These are phyloP conservation scores for Eulemur mongoz DNA, from an alignment of 2,797 vertebrate species.

Conservation along the genomic window DNA sequence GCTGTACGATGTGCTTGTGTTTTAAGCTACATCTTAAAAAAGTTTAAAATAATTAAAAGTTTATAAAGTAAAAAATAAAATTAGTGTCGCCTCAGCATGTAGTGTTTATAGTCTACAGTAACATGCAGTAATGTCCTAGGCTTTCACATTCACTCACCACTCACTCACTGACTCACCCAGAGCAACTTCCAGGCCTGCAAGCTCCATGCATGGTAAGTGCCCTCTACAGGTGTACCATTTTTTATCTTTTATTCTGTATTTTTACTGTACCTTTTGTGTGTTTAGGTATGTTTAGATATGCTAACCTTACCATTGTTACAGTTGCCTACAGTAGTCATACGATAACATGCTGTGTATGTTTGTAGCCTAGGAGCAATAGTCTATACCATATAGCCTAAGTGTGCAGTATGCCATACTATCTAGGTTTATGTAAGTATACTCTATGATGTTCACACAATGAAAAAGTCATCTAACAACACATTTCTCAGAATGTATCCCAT, in stretches of 20 bases:
- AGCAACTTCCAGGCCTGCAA: background rate
- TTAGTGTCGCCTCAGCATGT: background rate
- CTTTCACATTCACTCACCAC: background rate
- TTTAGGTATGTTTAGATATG: background rate
- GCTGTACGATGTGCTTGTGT: no score
- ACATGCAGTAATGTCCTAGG: background rate
- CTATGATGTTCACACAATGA: background rate
- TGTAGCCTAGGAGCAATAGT: background rate
- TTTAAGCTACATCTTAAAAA: background rate
- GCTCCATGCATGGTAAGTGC: background rate
- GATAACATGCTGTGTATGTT: background rate
- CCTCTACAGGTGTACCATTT: background rate
- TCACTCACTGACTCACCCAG: background rate
- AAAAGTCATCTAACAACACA: no score
- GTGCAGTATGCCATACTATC: background rate
- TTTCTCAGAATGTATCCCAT: background rate
- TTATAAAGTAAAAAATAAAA: background rate
- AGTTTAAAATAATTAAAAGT: background rate
- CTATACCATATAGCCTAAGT: no score
- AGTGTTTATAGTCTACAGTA: background rate
- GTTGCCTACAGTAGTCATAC: background rate
- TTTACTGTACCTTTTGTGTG: background rate
- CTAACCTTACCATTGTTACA: background rate
- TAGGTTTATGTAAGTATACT: background rate
- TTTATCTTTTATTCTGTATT: background rate